phyloP scores from a whole-genome alignment of 2,797 vertebrate genomes.

The Pteronotus mesoamericanus region DNA sequence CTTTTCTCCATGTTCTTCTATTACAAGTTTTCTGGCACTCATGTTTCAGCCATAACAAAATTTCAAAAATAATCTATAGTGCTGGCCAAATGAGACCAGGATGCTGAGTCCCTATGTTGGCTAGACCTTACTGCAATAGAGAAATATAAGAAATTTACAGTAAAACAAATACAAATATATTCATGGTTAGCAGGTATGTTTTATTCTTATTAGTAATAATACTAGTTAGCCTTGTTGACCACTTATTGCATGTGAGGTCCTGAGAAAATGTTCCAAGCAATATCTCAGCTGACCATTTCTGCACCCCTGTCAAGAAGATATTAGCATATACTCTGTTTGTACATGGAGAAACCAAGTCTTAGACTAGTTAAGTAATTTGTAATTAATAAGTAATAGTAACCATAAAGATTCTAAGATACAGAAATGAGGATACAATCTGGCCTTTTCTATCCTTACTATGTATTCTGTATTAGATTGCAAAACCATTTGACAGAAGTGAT shows the following conservation, averaged over 20 bases:
- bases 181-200: not conserved
- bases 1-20: not conserved
- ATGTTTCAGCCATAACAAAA: not conserved
- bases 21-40: conserved; percentile 6
- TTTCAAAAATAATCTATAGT: conserved; percentile 27
- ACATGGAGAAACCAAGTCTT: not conserved
- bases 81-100: not conserved
- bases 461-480: not conserved
- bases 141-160: not conserved
- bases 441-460: not conserved
- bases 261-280: not conserved
- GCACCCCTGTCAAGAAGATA: not conserved
- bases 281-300: not conserved
- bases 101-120: not conserved
- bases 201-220: conserved; percentile 21
- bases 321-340: not conserved
- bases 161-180: not conserved
- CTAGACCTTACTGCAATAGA: not conserved
- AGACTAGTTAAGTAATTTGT: not conserved
- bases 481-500: not conserved
- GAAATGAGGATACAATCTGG: not conserved
- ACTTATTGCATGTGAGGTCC: not conserved
- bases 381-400: no score
- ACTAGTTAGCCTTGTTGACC: not conserved
- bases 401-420: not conserved